Conservation (phyloP, 2,888 invertebrate genomes). For the Nomada lathburiana region DNA sequence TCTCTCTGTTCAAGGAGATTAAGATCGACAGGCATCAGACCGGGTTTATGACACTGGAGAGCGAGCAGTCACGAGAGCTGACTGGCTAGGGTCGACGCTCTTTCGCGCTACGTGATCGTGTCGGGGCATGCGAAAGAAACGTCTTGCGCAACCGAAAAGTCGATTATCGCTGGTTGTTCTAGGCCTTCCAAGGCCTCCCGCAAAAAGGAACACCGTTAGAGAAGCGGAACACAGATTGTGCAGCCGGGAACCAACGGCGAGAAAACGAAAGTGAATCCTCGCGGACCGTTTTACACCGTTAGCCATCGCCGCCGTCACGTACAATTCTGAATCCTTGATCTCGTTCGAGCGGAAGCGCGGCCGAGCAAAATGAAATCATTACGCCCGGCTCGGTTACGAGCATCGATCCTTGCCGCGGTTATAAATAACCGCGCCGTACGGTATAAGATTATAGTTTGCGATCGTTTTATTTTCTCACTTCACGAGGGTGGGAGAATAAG, state of each 20-base stretch:
- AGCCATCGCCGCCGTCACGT: slow-evolving; percentile 4
- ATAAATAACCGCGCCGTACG: slow-evolving; percentile 13
- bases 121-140: slow-evolving; percentile 18
- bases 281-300: slow-evolving; percentile 48
- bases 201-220: slow-evolving; percentile 51
- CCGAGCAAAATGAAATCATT: slow-evolving; percentile 34
- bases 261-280: slow-evolving; percentile 54
- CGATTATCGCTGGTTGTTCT: slow-evolving; percentile 46
- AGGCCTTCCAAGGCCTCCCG: slow-evolving; percentile 53
- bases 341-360: slow-evolving; percentile 35
- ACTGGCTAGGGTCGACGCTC: slow-evolving; percentile 43
- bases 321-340: slow-evolving; percentile 39
- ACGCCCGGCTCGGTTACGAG: slow-evolving; percentile 33
- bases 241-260: slow-evolving; percentile 9
- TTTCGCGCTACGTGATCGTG: slow-evolving; percentile 40
- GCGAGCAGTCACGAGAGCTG: slow-evolving; percentile 44
- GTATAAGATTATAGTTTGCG: slow-evolving; percentile 8
- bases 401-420: slow-evolving; percentile 25
- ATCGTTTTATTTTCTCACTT: neutral
- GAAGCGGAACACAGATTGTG: slow-evolving; percentile 21
- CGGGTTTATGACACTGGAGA: slow-evolving; percentile 46
- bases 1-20: slow-evolving; percentile 37
- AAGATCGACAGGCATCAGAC: slow-evolving; percentile 47
- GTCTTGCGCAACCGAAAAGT: slow-evolving; percentile 35
- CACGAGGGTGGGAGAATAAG: neutral